Evolutionary conservation across 2,888 invertebrate species (phyloP).

Genomic region (Diplazon laetatorius): DNA sequence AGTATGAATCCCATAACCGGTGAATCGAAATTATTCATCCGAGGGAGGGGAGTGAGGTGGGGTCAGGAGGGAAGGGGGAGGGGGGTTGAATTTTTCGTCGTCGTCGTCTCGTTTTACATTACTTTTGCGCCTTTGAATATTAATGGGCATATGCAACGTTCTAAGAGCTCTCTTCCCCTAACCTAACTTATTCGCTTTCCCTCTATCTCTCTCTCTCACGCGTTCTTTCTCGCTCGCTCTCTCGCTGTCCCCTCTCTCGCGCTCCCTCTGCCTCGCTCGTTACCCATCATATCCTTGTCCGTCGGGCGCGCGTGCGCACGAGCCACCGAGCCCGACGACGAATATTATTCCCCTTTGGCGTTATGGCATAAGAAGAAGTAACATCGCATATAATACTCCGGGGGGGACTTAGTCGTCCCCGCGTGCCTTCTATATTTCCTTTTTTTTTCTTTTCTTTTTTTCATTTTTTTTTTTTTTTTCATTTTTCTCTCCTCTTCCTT

Average conservation of each 20-base stretch:
- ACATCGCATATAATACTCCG: conserved; percentile 82
- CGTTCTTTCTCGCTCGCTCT: conserved; percentile 35
- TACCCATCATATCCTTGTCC: conserved; percentile 4
- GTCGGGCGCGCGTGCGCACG: conserved; percentile 25
- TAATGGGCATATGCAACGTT: conserved; percentile 81
- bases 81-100: conserved; percentile 76
- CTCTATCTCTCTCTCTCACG: conserved; percentile 41
- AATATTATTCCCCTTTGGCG: conserved; percentile 71
- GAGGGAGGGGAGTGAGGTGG: no score
- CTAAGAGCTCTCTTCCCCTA: conserved; percentile 29
- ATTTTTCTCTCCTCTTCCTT: conserved; percentile 46
- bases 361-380: conserved; percentile 81
- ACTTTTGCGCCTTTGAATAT: conserved; percentile 83
- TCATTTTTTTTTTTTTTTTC: conserved; percentile 35
- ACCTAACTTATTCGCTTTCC: conserved; percentile 24
- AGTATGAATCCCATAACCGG: conserved; percentile 61
- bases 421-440: conserved; percentile 44
- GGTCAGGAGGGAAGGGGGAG: no score
- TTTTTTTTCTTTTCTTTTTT: conserved; percentile 14
- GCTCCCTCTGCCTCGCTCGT: neutral
- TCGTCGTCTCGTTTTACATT: conserved; percentile 82
- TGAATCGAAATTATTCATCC: conserved; percentile 82
- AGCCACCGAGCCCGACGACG: conserved; percentile 6
- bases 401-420: conserved; percentile 36
- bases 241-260: conserved; percentile 37